Conservation (phyloP, 2,113 vertebrate species). For the Periophthalmus modestus region DNA sequence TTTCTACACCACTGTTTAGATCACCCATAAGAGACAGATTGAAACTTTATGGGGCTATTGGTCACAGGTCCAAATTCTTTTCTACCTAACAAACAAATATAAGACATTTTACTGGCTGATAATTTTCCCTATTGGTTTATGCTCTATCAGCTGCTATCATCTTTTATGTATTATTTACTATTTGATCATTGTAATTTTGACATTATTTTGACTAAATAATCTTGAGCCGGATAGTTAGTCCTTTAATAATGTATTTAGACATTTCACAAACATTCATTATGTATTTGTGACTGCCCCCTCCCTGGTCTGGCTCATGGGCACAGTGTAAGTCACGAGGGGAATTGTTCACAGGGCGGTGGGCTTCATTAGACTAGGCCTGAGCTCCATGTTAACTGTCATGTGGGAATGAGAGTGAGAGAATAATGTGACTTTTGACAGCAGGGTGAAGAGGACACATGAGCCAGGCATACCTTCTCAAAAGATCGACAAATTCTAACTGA, state of each 20-base stretch:
- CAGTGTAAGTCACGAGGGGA: neutral
- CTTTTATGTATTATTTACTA: too few relatives aligned
- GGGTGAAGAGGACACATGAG: constrained; percentile 34
- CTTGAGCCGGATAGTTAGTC: too few relatives aligned
- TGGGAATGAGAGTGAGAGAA: constrained; percentile 47
- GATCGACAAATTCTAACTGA: too few relatives aligned
- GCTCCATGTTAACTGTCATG: constrained; percentile 57
- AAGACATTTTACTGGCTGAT: too few relatives aligned
- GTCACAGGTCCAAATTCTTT: neutral
- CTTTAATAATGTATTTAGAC: too few relatives aligned
- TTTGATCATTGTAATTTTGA: too few relatives aligned
- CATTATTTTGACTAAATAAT: too few relatives aligned
- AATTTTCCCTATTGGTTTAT: too few relatives aligned
- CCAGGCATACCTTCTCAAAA: neutral
- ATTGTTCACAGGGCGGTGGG: constrained; percentile 38
- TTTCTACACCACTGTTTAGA: constrained; percentile 37
- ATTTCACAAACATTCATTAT: too few relatives aligned
- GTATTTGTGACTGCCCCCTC: too few relatives aligned
- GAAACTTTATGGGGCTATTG: neutral
- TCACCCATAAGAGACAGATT: neutral
- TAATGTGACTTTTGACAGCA: constrained; percentile 54
- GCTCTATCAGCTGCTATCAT: too few relatives aligned
- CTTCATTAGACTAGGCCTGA: constrained; percentile 62
- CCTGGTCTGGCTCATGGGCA: neutral
- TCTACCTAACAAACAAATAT: too few relatives aligned